Base-by-base conservation (phyloP, 2,797 vertebrate species). In the Tokudaia muenninki region DNA sequence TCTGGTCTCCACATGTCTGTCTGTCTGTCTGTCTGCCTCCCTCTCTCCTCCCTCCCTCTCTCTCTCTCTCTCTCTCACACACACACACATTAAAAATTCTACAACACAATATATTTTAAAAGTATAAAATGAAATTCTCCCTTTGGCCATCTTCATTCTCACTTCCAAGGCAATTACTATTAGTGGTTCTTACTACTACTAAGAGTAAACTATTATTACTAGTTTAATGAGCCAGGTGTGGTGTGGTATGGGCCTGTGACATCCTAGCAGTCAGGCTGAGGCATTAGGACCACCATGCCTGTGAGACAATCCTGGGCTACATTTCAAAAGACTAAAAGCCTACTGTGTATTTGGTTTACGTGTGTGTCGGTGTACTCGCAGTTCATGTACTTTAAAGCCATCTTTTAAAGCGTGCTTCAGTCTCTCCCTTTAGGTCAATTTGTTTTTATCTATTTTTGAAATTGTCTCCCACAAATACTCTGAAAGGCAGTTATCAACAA, bases 41-140 rank as follows among this genome's bases (percentile, higher is more conserved):
- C 22, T 59, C 57, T 61, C 61, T 11, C 24, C 24, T 61, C 59
- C 24, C 6, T 24, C 59, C 9, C 59, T 61, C 59, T 61, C 6
- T 24, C 59, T 24, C 59, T 24, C 22, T 59, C 57, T 61, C 61
- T 11, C 24, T 29, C 55, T 11, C 24, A 9, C n/a, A 63, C 37
- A 82, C 57, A 61, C 10, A 63, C 26, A 47, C 37, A 63, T 13
- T 6, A 29, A 75, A 31, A 91, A 70, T 55, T 94, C 75, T 74
- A 83, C 11, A 94, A 44, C 19, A 31, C n/a, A 90, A 96, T 92
- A 83, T 77, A 97, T 82, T 96, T 95, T 52, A 70, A 92, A 61
- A 74, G 29, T 89, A 72, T 89, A 93, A 93, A n/a, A 92, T 95
- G 29, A 92, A 90, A 90, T 80, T 87, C 78, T 31, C 61, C 63